A percentile compares a stretch with the other conserved stretches of the same genome.
Conservation (phyloP, 2,888 invertebrate genomes). For the Cheilosia grossa region DNA sequence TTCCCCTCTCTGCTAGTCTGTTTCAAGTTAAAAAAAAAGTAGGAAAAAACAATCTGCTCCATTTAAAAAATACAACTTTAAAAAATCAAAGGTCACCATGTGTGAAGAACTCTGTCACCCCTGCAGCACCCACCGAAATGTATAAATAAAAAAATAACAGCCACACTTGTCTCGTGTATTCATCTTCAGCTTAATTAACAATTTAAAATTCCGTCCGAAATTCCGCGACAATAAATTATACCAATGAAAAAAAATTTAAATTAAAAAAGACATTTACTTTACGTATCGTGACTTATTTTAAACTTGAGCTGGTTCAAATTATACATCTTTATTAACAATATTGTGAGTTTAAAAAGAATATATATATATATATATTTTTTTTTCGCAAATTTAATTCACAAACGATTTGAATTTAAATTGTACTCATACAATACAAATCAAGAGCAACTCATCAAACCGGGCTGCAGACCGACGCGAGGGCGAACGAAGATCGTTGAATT, state of each 20-base stretch:
- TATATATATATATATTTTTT: neutral
- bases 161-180: no score
- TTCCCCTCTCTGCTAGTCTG: no score
- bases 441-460: neutral
- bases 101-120: no score
- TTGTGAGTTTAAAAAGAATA: neutral
- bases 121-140: no score
- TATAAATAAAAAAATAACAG: no score
- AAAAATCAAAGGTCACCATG: no score
- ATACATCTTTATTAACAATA: slow-evolving; percentile 28
- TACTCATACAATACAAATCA: neutral
- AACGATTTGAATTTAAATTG: slow-evolving; percentile 34
- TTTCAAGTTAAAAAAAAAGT: no score
- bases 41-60: no score
- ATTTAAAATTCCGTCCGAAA: neutral
- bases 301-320: slow-evolving; percentile 27
- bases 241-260: slow-evolving; percentile 28
- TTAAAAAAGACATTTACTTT: slow-evolving; percentile 35
- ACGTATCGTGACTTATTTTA: neutral
- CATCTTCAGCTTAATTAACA: no score
- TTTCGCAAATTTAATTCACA: neutral
- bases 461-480: neutral
- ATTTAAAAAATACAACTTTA: no score
- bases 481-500: slow-evolving; percentile 17
- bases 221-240: neutral